phyloP scores from a whole-genome alignment of 2,113 vertebrate species.

The Rhea americana region DNA sequence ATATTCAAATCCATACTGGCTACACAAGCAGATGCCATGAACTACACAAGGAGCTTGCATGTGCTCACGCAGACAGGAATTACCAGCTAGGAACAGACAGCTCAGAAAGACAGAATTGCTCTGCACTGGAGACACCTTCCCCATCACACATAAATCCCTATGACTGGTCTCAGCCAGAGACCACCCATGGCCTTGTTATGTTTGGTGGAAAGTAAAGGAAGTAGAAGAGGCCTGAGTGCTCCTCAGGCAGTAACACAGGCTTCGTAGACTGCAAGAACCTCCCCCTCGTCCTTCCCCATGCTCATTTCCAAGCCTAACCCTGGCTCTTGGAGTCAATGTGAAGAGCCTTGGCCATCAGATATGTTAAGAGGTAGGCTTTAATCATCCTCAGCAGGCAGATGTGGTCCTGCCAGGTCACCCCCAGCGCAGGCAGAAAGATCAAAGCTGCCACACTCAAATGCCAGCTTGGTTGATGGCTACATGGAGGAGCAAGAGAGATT shows the following conservation, averaged over 20 bases:
- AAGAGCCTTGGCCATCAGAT: background rate
- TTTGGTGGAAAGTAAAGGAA: background rate
- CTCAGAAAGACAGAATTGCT: background rate
- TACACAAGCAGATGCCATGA: background rate
- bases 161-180: background rate
- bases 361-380: constrained; percentile 21
- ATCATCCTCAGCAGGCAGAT: constrained; percentile 28
- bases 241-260: background rate
- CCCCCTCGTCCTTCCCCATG: background rate
- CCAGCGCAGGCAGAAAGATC: background rate
- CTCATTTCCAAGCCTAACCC: background rate
- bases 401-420: constrained; percentile 4
- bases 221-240: background rate
- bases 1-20: rapidly evolving
- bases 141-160: background rate
- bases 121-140: background rate
- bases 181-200: background rate
- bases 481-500: rapidly evolving
- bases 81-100: background rate
- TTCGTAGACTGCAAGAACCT: background rate
- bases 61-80: background rate
- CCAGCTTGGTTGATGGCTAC: background rate
- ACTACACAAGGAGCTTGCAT: background rate
- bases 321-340: background rate
- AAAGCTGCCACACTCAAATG: background rate